These are phyloP conservation scores for Poeciliopsis prolifica DNA, from an alignment of 2,113 vertebrate genomes.

Conservation along the genomic window DNA sequence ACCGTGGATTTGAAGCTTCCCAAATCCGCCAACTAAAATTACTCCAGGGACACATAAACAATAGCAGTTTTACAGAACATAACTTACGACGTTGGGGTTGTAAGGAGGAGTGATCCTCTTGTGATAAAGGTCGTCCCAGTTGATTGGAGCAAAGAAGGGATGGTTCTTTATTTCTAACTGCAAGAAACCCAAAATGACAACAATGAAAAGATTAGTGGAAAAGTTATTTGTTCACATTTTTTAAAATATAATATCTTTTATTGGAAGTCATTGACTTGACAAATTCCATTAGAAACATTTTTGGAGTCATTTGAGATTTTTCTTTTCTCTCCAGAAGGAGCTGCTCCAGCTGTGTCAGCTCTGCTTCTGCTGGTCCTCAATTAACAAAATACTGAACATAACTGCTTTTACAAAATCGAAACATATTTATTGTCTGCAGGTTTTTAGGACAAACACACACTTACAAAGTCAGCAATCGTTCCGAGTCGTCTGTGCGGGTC, in stretches of 20 bases:
- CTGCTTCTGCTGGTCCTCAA: neutral
- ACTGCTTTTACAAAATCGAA: conserved; percentile 1
- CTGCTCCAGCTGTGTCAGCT: neutral
- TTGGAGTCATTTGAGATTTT: too few relatives aligned
- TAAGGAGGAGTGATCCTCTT: conserved; percentile 96
- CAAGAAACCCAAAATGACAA: conserved; percentile 20
- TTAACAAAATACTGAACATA: neutral
- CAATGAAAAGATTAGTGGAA: conserved; percentile 6
- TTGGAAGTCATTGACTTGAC: neutral
- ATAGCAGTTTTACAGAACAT: neutral
- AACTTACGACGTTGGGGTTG: conserved; percentile 96
- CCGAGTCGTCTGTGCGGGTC: conserved; percentile 90
- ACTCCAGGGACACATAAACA: too few relatives aligned
- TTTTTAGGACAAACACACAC: conserved; percentile 40
- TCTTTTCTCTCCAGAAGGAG: neutral
- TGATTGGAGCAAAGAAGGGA: conserved; percentile 91
- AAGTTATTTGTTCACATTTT: neutral
- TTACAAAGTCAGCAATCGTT: conserved; percentile 94
- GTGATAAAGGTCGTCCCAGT: conserved; percentile 97
- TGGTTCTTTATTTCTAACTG: conserved; percentile 97
- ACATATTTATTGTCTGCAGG: neutral
- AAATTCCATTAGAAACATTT: neutral
- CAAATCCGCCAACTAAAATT: too few relatives aligned
- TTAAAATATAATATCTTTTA: neutral
- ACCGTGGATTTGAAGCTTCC: too few relatives aligned